Conservation (phyloP, 2,888 invertebrate species). For the Napeogenes sylphis region DNA sequence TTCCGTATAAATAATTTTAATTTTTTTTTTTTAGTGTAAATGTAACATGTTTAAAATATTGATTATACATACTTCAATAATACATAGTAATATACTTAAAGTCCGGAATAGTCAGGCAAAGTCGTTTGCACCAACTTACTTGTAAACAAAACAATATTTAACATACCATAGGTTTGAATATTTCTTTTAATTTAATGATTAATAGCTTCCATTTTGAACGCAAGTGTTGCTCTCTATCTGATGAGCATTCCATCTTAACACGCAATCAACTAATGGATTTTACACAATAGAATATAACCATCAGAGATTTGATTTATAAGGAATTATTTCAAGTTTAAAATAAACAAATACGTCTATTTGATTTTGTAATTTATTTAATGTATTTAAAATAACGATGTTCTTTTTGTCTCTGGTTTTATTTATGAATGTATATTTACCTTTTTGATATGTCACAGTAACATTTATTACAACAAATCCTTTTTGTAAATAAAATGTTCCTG, state of each 20-base stretch:
- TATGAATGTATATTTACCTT: too few species aligned
- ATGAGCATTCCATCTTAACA: slow-evolving; percentile 28
- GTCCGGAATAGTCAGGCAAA: neutral
- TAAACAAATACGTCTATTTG: neutral
- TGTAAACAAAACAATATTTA: too few species aligned
- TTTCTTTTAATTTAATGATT: neutral
- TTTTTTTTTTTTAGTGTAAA: too few species aligned
- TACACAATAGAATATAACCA: neutral
- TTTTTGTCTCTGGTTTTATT: too few species aligned
- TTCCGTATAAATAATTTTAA: too few species aligned
- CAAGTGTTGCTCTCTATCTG: slow-evolving; percentile 22
- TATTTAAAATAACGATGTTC: neutral
- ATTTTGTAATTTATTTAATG: neutral
- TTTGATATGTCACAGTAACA: neutral
- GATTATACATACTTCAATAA: too few species aligned
- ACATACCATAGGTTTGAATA: too few species aligned
- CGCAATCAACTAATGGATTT: slow-evolving; percentile 28
- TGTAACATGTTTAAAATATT: too few species aligned
- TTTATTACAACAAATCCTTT: neutral
- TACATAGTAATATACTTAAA: too few species aligned
- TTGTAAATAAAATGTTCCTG: slow-evolving; percentile 1
- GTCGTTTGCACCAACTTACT: too few species aligned
- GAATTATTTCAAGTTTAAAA: neutral
- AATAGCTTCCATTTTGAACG: neutral
- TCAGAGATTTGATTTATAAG: neutral